Evolutionary conservation across 2,113 vertebrate species (phyloP), one percentile per base, ranked within the genome.

Genomic region (Rhodinocichla rosea): DNA sequence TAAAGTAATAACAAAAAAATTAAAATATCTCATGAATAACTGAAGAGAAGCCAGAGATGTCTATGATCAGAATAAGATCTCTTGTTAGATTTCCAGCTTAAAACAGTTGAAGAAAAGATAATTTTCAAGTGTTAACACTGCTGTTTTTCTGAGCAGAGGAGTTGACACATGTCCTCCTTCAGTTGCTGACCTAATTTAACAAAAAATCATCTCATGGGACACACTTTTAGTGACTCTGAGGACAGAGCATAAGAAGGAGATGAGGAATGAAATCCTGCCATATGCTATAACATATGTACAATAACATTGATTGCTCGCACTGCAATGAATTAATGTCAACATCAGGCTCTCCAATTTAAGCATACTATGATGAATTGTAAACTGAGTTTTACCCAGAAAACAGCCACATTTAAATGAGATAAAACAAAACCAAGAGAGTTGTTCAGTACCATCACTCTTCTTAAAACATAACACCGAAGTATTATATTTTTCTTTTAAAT

Each of bases 281-380:
- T 98, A 98, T 97, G 96, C 49, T 92, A 7, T 89, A 97, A 95
- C 96, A 98, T 98, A 98, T 98, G 97, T 96, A 97, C 82, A 91
- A 49, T 93, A 96, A 92, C 53, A 82, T 8, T 84, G 49, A 84
- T 5, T 67, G 86, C 79, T 97, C 93, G 95, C 87, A 94, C 56
- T 90, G 74, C 75, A 92, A 87, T 84, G 91, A 97, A 97, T 97
- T 97, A 94, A 84, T 96, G 95, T 82, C 92, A 98, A 97, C 92
- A 96, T 93, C 87, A 95, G 69, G 60, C 57, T 85, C 90, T 95
- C 70, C 42, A 90, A 52, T 96, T 97, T 96, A 95, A 96, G 65
- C 40, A 90, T 33, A 92, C 15, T 10, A 56, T 50, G 13, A 91
- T 60, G 90, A 90, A 94, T 80, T 56, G 19, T 42, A 73, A 63